Base-by-base conservation (phyloP, 2,888 invertebrate species). In the Sinodicranocentrus sp. region DNA sequence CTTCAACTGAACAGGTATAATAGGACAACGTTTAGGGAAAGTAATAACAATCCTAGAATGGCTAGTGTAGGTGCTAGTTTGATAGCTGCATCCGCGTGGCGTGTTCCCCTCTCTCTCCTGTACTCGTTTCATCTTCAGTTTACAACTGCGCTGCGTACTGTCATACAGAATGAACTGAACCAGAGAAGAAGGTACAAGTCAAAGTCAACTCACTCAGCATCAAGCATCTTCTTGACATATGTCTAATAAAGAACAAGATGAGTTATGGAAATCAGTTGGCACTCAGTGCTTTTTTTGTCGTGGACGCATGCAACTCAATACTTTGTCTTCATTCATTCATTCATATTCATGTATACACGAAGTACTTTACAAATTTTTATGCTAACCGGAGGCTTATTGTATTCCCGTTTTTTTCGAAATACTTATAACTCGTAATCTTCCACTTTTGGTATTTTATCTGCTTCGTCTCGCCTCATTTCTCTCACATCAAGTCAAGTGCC, bases 231-330 rank as follows among this genome's bases (percentile, higher is more conserved):
- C 33, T 54, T 75, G 33, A 25, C 61, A 28, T 63, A 39, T 75
- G 28, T 28, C 28, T 61, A 28, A 28, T 61, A 26, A 61, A 61
- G 61, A 61, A 28, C 17, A 28, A 61, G 61, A 26, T 75, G 61
- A 75, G 61, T 76, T 76, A 76, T 76, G 75, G 75, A 76, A 76
- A 76, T 76, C 65, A 76, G 65, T 76, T 76, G 75, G 75, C 75
- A 76, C 33, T 52, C 52, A 6, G 17, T 57, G 10, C 23, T 21
- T 8, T n/a, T 48, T 48, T 54, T 17, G 54, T 17, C 54, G 17
- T 5, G 21, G 54, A 23, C 54, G 17, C 17, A 54, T 13, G 21
- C 54, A 6, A 21, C 21, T 23, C 8, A 5, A 54, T 23, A 19
- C 19, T 54, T 54, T 54, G 19, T 54, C 2, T 54, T 17, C 54